Base-by-base conservation (phyloP, 2,797 vertebrate species). In the Myripristis jacobus region DNA sequence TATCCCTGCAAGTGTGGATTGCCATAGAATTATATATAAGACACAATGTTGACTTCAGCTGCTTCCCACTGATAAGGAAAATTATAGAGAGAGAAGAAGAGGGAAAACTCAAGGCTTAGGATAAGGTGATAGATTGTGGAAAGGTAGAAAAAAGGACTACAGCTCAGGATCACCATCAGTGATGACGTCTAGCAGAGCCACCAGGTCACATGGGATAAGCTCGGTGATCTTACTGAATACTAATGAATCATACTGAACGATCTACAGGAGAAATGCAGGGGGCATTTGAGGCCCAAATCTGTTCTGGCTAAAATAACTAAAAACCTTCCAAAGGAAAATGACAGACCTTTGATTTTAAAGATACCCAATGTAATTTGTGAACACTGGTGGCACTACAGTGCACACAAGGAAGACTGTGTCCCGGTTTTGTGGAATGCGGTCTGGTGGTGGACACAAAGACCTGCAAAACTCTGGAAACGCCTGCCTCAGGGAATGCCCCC, bases 31-130 rank as follows among this genome's bases (percentile, higher is more conserved):
- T 86, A 88, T 80, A 81, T 80, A 75, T 70, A 73, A 75, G 75
- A 73, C 53, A 25, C 69, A 73, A 43, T 82, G 82, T 86, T 90
- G 81, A 85, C 81, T 85, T 86, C 73, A 60, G 85, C 90, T 92
- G 89, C 47, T 38, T 83, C 60, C 66, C 66, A 85, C 83, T 89
- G 84, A 87, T 90, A 90, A 89, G 84, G 68, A 67, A 6, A 62
- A 56, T 64, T 63, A 31, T 65, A 75, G 75, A 57, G 66, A 70
- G 48, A 53, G 66, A 27, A n/a, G 57, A 63, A 58, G 65, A 79
- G 10, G 36, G 74, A 69, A 74, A 81, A 69, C 58, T 75, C 62
- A 78, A 82, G 75, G 64, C 77, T 76, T 79, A 22, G 72, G 62
- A 83, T 55, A 58, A 53, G n/a, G n/a, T n/a, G n/a, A n/a, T n/a